Evolutionary conservation across 1,140 invertebrate genomes (phyloP), one percentile per base, ranked within the genome.

Genomic region (Zaprionus inermis): DNA sequence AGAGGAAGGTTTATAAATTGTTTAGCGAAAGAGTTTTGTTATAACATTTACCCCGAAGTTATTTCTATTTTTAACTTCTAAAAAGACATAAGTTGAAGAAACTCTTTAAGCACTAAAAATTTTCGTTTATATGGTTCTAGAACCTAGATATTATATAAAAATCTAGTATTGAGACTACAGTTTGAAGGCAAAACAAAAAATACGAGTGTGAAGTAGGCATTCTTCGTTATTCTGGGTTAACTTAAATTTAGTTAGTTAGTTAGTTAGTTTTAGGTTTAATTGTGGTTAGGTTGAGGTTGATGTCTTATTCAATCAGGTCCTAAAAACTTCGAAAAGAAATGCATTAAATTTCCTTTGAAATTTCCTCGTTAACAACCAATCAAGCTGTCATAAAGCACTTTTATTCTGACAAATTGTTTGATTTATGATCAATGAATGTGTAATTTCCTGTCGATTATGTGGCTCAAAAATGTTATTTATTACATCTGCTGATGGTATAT

Each of bases 181-280:
- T n/a, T n/a, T n/a, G n/a, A n/a, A n/a, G n/a, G n/a, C n/a, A n/a
- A n/a, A n/a, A n/a, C n/a, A n/a, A n/a, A n/a, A n/a, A n/a, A n/a
- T n/a, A n/a, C n/a, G 5, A 28, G 24, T 4, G 3, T 28, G 3
- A 28, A 28, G 24, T 28, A 5, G 5, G 24, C 24, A 28, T 28
- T 28, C 5, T 28, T 2, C 24, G 3, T 28, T 24, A 24, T 1
- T 24, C 22, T 2, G 22, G 22, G 3, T 32, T 32, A 32, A 32
- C 3, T 32, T 0, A n/a, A 12, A 6, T 38, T 38, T 14, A 38
- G 12, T n/a, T n/a, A n/a, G n/a, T n/a, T n/a, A n/a, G n/a, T n/a
- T n/a, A n/a, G 5, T 38, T 1, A 38, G 0, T 1, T n/a, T 38
- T 0, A n/a, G 5, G 0, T n/a, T n/a, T 6, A 41, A n/a, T n/a